These are phyloP conservation scores for Neolamprologus kungweensis DNA, from an alignment of 2,113 vertebrate species.

Conservation along the genomic window DNA sequence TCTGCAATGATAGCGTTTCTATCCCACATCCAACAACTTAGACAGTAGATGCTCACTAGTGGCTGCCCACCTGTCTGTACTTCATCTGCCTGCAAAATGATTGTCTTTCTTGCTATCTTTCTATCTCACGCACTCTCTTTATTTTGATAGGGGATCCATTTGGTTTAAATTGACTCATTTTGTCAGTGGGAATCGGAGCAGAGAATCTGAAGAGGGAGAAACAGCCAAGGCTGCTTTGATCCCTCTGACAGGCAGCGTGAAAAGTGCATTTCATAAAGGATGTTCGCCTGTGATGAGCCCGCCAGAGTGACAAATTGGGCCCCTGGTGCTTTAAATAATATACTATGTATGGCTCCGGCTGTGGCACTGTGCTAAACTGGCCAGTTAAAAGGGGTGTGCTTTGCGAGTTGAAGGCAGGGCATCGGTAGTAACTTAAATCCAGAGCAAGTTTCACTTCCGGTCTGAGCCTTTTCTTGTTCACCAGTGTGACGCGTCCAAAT, in stretches of 20 bases:
- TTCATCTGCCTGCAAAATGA: constrained; percentile 3
- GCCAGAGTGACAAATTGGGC: constrained; percentile 69
- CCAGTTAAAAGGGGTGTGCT: constrained; percentile 18
- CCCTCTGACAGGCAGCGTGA: constrained; percentile 59
- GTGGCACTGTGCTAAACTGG: constrained; percentile 30
- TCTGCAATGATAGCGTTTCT: background rate
- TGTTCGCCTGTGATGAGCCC: constrained; percentile 66
- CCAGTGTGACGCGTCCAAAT: background rate
- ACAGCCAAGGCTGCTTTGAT: constrained; percentile 59
- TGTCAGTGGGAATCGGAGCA: constrained; percentile 53
- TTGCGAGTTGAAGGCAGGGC: background rate
- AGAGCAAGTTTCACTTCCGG: background rate
- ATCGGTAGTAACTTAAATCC: background rate
- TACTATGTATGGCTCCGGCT: constrained; percentile 34
- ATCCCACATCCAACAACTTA: constrained; percentile 2
- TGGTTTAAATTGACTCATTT: constrained; percentile 69
- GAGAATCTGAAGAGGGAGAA: constrained; percentile 29
- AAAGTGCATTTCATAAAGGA: constrained; percentile 74
- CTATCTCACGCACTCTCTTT: constrained; percentile 24
- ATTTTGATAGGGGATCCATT: constrained; percentile 61
- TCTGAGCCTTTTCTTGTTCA: background rate
- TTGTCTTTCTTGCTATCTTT: constrained; percentile 13
- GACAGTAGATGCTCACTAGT: background rate
- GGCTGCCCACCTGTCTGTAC: constrained; percentile 29
- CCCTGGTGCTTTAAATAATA: constrained; percentile 69